Percentiles rank a stretch among this genome's conserved stretches.
Conservation (phyloP, 2,888 invertebrate genomes). For the Chaetoderma sp. region DNA sequence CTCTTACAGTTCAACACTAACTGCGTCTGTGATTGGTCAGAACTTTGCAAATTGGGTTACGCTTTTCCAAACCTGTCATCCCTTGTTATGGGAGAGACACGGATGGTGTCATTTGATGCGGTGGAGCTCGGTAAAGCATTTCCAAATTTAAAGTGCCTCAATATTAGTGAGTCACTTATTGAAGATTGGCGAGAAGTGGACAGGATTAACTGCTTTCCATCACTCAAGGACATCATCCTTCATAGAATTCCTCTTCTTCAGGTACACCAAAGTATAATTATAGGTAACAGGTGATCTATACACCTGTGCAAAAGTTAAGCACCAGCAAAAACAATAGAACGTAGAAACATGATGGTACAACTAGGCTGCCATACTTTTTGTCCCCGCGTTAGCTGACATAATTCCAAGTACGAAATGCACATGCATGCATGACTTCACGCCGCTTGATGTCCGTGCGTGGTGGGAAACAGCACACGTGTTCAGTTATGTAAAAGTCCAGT, state of each 20-base stretch:
- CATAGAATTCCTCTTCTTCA: conserved; percentile 79
- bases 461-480: too few species aligned
- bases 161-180: conserved; percentile 86
- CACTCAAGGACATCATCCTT: conserved; percentile 85
- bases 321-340: too few species aligned
- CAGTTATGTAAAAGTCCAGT: too few species aligned
- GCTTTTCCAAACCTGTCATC: conserved; percentile 88
- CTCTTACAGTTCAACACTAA: conserved; percentile 90
- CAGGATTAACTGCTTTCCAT: conserved; percentile 84
- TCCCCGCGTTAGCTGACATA: too few species aligned
- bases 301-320: too few species aligned
- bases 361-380: too few species aligned
- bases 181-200: conserved; percentile 92
- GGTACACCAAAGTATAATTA: too few species aligned
- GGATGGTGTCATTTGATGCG: conserved; percentile 34
- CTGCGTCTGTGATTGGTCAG: conserved; percentile 85
- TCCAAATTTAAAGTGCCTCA: conserved; percentile 73
- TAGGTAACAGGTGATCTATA: neutral
- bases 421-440: too few species aligned
- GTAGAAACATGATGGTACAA: too few species aligned
- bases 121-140: conserved; percentile 65
- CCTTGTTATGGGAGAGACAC: conserved; percentile 76
- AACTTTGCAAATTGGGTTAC: conserved; percentile 85
- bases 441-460: too few species aligned
- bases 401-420: too few species aligned